Conservation (phyloP, 2,113 vertebrate species). For the Gavialis gangeticus region DNA sequence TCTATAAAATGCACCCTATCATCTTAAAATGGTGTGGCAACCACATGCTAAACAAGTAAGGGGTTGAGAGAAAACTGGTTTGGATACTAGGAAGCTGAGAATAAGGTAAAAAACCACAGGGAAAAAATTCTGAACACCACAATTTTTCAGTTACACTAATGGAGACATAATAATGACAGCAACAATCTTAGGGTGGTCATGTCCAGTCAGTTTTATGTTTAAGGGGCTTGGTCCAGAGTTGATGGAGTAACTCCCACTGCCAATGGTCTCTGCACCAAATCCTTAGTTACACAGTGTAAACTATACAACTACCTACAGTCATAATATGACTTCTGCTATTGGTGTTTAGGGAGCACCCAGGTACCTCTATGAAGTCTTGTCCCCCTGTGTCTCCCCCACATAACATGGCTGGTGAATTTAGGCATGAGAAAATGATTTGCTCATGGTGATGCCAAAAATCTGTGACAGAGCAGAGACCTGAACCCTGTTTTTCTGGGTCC, state of each 20-base stretch:
- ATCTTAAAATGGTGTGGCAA: not conserved
- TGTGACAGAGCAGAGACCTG: not conserved
- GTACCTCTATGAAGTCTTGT: not conserved
- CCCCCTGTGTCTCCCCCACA: not conserved
- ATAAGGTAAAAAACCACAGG: not conserved
- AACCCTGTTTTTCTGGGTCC: slow-evolving; percentile 5
- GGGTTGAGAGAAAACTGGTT: not conserved
- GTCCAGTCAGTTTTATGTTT: not conserved
- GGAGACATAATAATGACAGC: not conserved
- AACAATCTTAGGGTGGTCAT: not conserved
- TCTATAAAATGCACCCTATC: not conserved
- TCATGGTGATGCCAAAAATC: not conserved
- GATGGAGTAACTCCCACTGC: not conserved
- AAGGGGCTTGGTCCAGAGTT: not conserved
- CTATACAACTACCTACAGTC: not conserved
- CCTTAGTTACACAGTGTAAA: not conserved
- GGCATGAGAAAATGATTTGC: not conserved
- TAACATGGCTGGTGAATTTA: not conserved
- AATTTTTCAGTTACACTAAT: not conserved
- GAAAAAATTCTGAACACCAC: not conserved
- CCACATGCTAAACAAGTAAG: not conserved
- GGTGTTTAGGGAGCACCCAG: not conserved
- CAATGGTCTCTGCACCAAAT: not conserved
- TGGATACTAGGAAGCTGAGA: not conserved
- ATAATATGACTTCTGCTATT: not conserved